Evolutionary conservation across 2,797 vertebrate genomes (phyloP), one percentile per base, ranked within the genome.

Genomic region (Lutra lutra): DNA sequence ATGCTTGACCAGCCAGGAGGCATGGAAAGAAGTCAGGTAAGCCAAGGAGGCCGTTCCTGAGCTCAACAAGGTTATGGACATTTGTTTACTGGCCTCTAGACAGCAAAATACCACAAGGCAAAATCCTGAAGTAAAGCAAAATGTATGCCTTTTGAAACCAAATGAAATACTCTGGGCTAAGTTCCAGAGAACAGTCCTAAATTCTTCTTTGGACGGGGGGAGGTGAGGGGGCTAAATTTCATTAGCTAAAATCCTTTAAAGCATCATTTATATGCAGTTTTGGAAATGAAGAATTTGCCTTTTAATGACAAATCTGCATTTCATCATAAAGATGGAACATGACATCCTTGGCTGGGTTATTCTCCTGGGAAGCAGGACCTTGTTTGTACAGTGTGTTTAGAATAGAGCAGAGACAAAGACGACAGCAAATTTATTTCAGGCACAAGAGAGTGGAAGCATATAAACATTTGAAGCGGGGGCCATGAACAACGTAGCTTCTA

Each of bases 221-320:
- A 40, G 13, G 51, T 18, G 51, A n/a, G 14, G 21, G 40, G 17
- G 35, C 91, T 92, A 89, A 80, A 92, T 94, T 94, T 96, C 73
- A 87, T 97, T 95, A 96, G 85, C 17, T 86, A 88, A 88, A 85
- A 79, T 97, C 64, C 93, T 97, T 94, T 82, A 88, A 82, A 89
- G 48, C 56, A 83, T 94, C 78, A 18, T 92, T 97, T 82, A 62
- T 94, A 94, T 70, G 97, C 93, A 92, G 56, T 62, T 95, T 98
- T 87, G 56, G 91, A 95, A 96, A 94, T 70, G 82, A 90, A 96
- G 84, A 97, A 79, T 94, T 94, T 83, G 60, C 83, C 84, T 95
- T 97, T 97, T 93, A 89, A 93, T 86, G 89, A 95, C 75, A 93
- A 97, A 96, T 97, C 97, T 98, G 97, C 93, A 96, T 96, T 97